Evolutionary conservation across 2,888 invertebrate species (phyloP).

Genomic region (Tuta absoluta): DNA sequence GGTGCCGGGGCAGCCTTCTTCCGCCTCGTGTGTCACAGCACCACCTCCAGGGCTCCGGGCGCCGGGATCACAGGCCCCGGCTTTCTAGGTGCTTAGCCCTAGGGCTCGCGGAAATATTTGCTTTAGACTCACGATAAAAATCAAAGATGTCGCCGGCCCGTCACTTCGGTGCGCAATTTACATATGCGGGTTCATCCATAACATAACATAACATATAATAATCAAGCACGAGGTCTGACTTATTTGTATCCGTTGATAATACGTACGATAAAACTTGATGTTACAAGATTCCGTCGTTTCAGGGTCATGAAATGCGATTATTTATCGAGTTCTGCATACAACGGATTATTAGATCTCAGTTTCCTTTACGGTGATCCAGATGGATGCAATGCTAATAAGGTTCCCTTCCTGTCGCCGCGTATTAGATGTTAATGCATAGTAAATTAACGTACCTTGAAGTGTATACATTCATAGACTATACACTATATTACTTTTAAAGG

Average conservation of each 20-base stretch:
- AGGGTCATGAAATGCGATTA: slow-evolving; percentile 17
- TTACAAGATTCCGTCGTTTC: neutral
- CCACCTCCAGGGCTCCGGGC: neutral
- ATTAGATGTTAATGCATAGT: slow-evolving; percentile 26
- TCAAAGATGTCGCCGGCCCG: neutral
- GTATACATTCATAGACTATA: too few species aligned
- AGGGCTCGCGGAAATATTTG: neutral
- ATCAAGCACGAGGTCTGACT: neutral
- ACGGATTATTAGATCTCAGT: slow-evolving; percentile 16
- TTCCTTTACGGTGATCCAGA: slow-evolving; percentile 27
- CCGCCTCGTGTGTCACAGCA: slow-evolving; percentile 1
- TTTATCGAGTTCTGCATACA: slow-evolving; percentile 11
- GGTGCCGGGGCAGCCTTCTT: slow-evolving; percentile 3
- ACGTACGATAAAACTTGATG: neutral
- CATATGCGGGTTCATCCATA: neutral
- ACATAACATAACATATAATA: neutral
- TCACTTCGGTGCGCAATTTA: neutral
- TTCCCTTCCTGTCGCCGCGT: slow-evolving; percentile 12
- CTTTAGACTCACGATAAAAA: neutral
- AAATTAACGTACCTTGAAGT: slow-evolving; percentile 19
- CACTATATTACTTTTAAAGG: too few species aligned
- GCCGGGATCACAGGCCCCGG: neutral
- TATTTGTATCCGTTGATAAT: neutral
- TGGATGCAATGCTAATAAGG: slow-evolving; percentile 34
- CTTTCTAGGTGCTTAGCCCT: neutral